These are phyloP conservation scores for Sinhomidia bicolor DNA, from an alignment of 2,888 invertebrate genomes.

Conservation along the genomic window DNA sequence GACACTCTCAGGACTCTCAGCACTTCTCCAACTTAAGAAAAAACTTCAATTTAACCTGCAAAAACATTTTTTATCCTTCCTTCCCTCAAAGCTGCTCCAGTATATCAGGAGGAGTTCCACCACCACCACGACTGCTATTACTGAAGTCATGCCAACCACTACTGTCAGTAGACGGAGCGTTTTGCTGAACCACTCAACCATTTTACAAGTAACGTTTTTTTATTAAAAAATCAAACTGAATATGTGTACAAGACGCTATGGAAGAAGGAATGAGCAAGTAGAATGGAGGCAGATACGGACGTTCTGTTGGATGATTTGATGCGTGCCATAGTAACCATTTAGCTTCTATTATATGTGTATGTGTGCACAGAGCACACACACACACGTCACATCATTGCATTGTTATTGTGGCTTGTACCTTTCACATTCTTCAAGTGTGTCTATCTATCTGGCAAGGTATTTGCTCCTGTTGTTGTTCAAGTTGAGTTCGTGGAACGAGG, in stretches of 20 bases:
- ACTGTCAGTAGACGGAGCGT: background rate
- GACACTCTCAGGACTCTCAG: slow-evolving; percentile 30
- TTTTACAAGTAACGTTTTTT: slow-evolving; percentile 22
- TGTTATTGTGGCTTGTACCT: slow-evolving; percentile 52
- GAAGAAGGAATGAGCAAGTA: slow-evolving; percentile 4
- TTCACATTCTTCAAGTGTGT: slow-evolving; percentile 58
- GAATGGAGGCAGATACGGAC: background rate
- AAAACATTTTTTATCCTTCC: slow-evolving; percentile 6
- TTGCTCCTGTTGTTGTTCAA: background rate
- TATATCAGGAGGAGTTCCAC: background rate
- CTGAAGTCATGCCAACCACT: background rate
- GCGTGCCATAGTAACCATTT: background rate
- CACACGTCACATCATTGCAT: slow-evolving; percentile 15
- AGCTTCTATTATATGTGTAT: background rate
- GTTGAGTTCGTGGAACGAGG: slow-evolving; percentile 22
- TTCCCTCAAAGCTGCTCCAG: slow-evolving; percentile 4
- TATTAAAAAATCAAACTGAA: slow-evolving; percentile 13
- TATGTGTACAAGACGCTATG: slow-evolving; percentile 10
- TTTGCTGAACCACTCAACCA: slow-evolving; percentile 34
- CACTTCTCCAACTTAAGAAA: background rate
- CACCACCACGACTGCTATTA: background rate
- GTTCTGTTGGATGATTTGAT: no score
- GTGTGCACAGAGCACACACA: background rate
- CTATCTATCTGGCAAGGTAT: slow-evolving; percentile 26
- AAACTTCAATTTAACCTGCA: slow-evolving; percentile 35